Conservation (phyloP, 2,888 invertebrate species). For the Pristionchus fissidentatus region DNA sequence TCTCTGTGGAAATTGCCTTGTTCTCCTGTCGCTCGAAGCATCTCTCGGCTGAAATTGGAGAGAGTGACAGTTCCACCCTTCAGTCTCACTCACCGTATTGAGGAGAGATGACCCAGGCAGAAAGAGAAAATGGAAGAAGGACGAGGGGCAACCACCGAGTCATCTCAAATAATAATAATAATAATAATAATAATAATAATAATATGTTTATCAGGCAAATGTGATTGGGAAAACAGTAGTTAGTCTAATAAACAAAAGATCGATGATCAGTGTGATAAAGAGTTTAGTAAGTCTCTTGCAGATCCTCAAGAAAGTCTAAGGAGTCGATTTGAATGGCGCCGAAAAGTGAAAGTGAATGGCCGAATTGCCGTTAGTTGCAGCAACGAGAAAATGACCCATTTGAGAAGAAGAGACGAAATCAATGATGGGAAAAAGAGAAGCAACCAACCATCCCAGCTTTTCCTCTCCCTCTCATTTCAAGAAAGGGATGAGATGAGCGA, state of each 20-base stretch:
- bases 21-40: slow-evolving; percentile 57
- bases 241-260: neutral
- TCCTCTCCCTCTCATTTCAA: slow-evolving; percentile 8
- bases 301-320: too few relatives aligned
- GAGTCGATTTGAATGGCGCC: too few relatives aligned
- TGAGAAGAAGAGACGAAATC: slow-evolving; percentile 39
- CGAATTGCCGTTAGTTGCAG: slow-evolving; percentile 19
- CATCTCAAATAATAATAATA: slow-evolving; percentile 41
- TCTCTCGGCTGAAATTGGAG: slow-evolving; percentile 41
- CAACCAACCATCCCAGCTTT: neutral
- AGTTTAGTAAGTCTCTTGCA: too few relatives aligned
- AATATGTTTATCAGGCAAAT: neutral
- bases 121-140: neutral
- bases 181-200: too few relatives aligned
- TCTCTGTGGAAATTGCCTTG: slow-evolving; percentile 63
- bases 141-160: neutral
- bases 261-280: too few relatives aligned
- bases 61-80: neutral
- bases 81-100: slow-evolving; percentile 19
- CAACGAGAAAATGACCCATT: slow-evolving; percentile 41
- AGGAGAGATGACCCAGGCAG: slow-evolving; percentile 45
- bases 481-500: slow-evolving; percentile 40
- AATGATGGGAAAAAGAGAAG: slow-evolving; percentile 15
- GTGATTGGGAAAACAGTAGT: neutral
- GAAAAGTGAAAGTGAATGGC: slow-evolving; percentile 26